phyloP scores from a whole-genome alignment of 2,888 invertebrate genomes.

The Agrochola lota region DNA sequence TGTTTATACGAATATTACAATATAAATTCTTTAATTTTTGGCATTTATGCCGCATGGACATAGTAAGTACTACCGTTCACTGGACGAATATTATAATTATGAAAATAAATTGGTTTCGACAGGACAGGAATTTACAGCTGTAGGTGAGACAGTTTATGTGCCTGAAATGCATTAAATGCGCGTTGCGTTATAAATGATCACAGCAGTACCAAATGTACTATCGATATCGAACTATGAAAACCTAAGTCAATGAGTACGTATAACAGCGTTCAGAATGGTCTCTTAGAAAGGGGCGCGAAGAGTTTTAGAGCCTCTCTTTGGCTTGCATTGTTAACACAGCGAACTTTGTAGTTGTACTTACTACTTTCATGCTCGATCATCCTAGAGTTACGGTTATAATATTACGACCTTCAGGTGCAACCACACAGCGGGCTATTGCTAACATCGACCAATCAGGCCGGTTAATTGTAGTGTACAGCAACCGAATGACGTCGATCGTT shows the following conservation, averaged over 20 bases:
- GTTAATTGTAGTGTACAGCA: neutral
- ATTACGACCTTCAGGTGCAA: neutral
- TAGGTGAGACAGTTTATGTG: neutral
- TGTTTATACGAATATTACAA: neutral
- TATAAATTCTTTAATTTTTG: constrained; percentile 15
- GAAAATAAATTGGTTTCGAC: neutral
- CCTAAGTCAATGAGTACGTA: too few relatives aligned
- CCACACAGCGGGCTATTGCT: neutral
- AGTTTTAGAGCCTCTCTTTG: constrained; percentile 8
- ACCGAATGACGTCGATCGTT: neutral
- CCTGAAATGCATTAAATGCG: neutral
- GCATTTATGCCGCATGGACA: constrained; percentile 6
- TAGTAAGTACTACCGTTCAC: constrained; percentile 18
- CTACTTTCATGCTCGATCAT: constrained; percentile 3
- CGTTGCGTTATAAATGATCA: neutral
- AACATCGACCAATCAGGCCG: too few relatives aligned
- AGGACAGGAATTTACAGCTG: neutral
- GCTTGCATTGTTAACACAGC: neutral
- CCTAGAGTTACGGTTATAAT: constrained; percentile 2
- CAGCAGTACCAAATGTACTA: neutral
- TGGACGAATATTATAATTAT: neutral
- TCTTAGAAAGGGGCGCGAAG: neutral
- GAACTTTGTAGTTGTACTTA: neutral
- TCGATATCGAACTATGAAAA: neutral
- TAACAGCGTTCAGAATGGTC: neutral